Evolutionary conservation across 2,797 vertebrate species (phyloP).

Genomic region (Xiphorhynchus erythropygius): DNA sequence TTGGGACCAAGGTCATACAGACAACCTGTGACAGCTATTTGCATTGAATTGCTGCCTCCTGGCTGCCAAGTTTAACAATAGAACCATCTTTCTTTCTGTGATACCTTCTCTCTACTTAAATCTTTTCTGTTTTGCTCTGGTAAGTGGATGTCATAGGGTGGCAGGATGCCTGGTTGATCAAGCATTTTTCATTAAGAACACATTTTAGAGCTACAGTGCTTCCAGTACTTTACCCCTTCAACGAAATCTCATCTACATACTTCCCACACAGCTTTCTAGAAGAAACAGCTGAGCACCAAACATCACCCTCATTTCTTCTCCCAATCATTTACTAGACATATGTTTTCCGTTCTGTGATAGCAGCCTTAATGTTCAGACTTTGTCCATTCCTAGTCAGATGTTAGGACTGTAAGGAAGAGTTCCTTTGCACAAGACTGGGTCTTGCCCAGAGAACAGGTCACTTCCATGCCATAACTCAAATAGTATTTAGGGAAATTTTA

Average conservation of each 20-base stretch:
- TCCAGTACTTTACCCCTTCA: neutral
- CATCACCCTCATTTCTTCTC: neutral
- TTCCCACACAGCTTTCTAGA: neutral
- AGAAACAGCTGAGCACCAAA: neutral
- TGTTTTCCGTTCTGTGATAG: neutral
- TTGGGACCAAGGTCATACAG: neutral
- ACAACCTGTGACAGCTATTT: neutral
- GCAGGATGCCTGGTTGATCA: neutral
- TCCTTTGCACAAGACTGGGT: accelerated
- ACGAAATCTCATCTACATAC: neutral
- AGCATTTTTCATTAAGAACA: neutral
- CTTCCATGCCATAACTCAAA: neutral
- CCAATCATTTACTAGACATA: neutral
- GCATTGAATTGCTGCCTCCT: neutral
- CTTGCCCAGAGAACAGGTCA: neutral
- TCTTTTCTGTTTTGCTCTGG: neutral
- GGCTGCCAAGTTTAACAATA: neutral
- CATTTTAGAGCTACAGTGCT: neutral
- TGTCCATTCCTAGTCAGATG: neutral
- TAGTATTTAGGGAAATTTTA: neutral
- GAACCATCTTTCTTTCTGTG: neutral
- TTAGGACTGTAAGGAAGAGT: neutral
- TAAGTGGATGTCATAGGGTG: neutral
- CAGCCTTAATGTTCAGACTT: neutral
- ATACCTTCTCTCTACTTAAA: neutral